Percentiles rank a stretch among this genome's conserved stretches.
Conservation (phyloP, 2,797 vertebrate species). For the Microchirus variegatus region DNA sequence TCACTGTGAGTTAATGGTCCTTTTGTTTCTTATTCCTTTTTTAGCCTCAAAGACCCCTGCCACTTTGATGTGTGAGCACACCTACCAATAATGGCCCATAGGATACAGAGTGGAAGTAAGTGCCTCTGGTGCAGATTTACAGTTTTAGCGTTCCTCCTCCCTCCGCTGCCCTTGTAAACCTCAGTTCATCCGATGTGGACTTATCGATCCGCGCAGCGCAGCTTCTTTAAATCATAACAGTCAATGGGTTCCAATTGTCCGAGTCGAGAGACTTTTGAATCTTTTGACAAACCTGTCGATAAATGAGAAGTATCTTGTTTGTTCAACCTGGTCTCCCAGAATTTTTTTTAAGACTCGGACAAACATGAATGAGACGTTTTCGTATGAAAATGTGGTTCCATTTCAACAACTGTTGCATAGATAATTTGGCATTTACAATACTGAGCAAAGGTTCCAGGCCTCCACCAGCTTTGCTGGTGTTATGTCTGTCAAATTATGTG, state of each 20-base stretch:
- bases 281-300: too few relatives aligned
- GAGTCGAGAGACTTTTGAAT: not conserved
- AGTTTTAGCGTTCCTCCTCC: conserved; percentile 16
- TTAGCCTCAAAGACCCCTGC: conserved; percentile 71
- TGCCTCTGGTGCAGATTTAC: conserved; percentile 77
- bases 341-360: too few relatives aligned
- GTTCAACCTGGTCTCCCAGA: too few relatives aligned
- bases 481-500: too few relatives aligned
- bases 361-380: too few relatives aligned
- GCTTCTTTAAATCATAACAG: conserved; percentile 49
- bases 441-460: too few relatives aligned
- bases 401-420: too few relatives aligned
- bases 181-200: conserved; percentile 45
- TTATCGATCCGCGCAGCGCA: conserved; percentile 46
- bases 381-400: too few relatives aligned
- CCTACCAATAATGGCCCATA: conserved; percentile 72
- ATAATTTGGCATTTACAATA: too few relatives aligned
- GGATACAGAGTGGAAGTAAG: conserved; percentile 78
- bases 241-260: not conserved
- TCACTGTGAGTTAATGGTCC: conserved; percentile 60
- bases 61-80: conserved; percentile 75
- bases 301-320: too few relatives aligned
- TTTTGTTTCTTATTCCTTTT: conserved; percentile 72
- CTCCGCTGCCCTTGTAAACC: conserved; percentile 31
- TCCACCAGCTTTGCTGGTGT: too few relatives aligned